Conservation (phyloP, 2,797 vertebrate genomes). For the Numenius phaeopus region DNA sequence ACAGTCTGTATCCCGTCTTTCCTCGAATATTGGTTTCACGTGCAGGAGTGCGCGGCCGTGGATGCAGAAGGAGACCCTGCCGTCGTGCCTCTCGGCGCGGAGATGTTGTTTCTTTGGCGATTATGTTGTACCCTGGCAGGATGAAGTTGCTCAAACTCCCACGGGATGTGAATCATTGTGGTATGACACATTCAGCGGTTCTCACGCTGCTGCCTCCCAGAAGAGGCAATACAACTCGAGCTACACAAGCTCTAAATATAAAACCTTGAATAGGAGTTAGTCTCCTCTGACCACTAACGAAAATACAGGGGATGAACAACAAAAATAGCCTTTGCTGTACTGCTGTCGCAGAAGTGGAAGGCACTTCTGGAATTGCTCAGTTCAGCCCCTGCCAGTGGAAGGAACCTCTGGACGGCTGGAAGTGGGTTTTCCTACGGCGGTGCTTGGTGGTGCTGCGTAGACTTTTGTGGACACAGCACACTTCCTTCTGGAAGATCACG, state of each 20-base stretch:
- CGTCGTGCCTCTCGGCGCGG: not conserved
- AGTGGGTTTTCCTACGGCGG: not conserved
- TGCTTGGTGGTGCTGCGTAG: not conserved
- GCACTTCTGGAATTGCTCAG: not conserved
- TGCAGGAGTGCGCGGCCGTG: not conserved
- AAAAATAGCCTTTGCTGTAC: not conserved
- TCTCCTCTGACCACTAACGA: not conserved
- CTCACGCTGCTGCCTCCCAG: conserved; percentile 63
- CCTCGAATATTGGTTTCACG: not conserved
- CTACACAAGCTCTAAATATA: conserved; percentile 21
- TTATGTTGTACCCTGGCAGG: conserved; percentile 55
- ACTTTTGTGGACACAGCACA: accelerated
- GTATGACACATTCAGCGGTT: conserved; percentile 65
- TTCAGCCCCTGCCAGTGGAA: not conserved
- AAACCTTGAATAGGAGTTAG: not conserved
- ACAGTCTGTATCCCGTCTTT: accelerated
- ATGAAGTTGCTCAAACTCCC: conserved; percentile 72
- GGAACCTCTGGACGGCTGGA: not conserved
- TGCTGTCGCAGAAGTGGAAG: not conserved
- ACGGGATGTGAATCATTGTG: conserved; percentile 78
- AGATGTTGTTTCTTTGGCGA: conserved; percentile 57
- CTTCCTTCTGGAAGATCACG: not conserved
- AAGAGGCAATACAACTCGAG: conserved; percentile 44
- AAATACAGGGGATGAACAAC: not conserved
- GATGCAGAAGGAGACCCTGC: not conserved